phyloP scores from a whole-genome alignment of 2,113 vertebrate species.

The Micronycteris hirsuta region DNA sequence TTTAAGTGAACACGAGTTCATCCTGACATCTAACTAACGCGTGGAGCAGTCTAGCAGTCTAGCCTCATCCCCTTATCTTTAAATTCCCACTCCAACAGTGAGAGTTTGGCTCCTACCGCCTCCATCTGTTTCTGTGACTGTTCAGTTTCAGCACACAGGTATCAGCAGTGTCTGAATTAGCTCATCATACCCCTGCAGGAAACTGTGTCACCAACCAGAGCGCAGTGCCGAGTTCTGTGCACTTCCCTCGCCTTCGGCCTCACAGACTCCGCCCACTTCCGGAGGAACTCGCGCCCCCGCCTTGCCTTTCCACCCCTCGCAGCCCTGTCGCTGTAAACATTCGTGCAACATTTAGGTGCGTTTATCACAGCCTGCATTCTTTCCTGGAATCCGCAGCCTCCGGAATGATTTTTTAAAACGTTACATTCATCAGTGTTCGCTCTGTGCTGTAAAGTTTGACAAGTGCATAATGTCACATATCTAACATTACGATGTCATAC shows the following conservation, averaged over 20 bases:
- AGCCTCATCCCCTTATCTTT: not conserved
- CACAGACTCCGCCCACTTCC: not conserved
- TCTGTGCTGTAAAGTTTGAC: not conserved
- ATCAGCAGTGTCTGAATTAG: not conserved
- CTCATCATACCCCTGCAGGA: fast-evolving
- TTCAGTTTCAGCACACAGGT: not conserved
- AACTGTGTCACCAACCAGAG: not conserved
- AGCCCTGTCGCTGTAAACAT: not conserved
- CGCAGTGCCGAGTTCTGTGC: too few species aligned
- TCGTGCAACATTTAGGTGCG: not conserved
- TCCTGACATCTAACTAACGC: not conserved
- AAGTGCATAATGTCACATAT: not conserved
- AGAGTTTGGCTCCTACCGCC: not conserved
- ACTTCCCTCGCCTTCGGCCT: not conserved
- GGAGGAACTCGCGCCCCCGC: not conserved
- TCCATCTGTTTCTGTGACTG: not conserved
- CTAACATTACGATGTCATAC: not conserved
- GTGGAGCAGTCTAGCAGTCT: too few species aligned
- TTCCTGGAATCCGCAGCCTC: not conserved
- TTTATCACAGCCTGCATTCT: not conserved
- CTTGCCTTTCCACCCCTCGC: not conserved
- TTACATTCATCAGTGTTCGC: not conserved
- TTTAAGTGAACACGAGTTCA: not conserved
- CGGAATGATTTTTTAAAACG: not conserved
- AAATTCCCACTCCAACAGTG: not conserved